These are phyloP conservation scores for Hydrocynus forskahlii DNA, from an alignment of 2,797 vertebrate species.

Conservation along the genomic window DNA sequence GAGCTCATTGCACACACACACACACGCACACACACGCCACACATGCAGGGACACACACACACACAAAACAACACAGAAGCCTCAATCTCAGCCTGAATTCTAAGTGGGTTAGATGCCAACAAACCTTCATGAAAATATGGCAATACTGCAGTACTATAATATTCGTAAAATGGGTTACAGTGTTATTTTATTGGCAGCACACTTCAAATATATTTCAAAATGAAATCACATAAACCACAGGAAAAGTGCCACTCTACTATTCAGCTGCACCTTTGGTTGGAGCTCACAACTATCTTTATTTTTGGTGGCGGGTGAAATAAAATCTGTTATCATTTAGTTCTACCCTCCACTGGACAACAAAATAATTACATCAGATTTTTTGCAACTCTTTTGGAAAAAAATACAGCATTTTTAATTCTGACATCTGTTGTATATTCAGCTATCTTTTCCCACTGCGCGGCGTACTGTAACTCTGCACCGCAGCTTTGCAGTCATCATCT, in stretches of 20 bases:
- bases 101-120: background rate
- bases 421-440: conserved; percentile 31
- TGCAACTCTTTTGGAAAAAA: background rate
- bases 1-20: conserved; percentile 30
- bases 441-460: conserved; percentile 9
- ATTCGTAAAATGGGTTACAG: background rate
- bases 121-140: background rate
- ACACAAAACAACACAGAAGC: background rate
- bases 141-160: background rate
- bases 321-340: too few relatives aligned
- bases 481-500: conserved; percentile 43
- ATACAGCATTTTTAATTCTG: background rate
- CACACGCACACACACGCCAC: conserved; percentile 16
- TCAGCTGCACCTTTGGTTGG: background rate
- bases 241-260: background rate
- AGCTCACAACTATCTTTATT: background rate
- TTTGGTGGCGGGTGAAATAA: background rate
- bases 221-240: background rate
- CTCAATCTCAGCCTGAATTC: background rate
- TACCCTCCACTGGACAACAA: too few relatives aligned
- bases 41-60: too few relatives aligned
- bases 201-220: background rate
- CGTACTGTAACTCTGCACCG: conserved; percentile 33
- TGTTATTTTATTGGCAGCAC: background rate
- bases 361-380: background rate